Percentiles rank a stretch among this genome's conserved stretches.
phyloP scores from a whole-genome alignment of 2,888 invertebrate genomes.

The Catocala fraxini region DNA sequence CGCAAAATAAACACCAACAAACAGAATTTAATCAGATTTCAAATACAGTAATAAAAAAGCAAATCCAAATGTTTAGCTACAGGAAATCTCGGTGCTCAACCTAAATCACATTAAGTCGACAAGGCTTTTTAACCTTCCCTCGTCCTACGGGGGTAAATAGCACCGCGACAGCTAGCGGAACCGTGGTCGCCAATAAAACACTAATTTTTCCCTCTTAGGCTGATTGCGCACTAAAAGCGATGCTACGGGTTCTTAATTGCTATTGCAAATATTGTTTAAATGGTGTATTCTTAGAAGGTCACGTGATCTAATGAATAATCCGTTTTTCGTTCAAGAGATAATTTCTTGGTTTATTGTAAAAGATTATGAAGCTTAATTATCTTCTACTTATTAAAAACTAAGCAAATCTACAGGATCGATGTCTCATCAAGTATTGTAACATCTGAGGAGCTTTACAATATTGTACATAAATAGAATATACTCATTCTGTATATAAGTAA shows the following conservation, averaged over 20 bases:
- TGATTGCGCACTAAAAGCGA: slow-evolving; percentile 28
- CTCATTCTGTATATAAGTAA: too few relatives aligned
- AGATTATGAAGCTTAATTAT: too few relatives aligned
- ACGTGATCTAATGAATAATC: too few relatives aligned
- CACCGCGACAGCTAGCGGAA: slow-evolving; percentile 63
- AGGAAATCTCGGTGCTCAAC: slow-evolving; percentile 61
- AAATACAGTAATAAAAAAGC: slow-evolving; percentile 37
- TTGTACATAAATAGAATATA: too few relatives aligned
- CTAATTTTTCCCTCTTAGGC: slow-evolving; percentile 69
- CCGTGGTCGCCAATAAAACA: slow-evolving; percentile 77
- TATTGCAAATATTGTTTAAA: too few relatives aligned
- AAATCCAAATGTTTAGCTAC: slow-evolving; percentile 50
- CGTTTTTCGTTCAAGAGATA: too few relatives aligned
- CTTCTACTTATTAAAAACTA: too few relatives aligned
- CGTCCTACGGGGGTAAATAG: slow-evolving; percentile 64
- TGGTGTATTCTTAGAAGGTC: too few relatives aligned
- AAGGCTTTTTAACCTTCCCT: slow-evolving; percentile 64
- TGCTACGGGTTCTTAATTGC: neutral
- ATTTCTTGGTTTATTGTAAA: too few relatives aligned
- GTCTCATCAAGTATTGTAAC: too few relatives aligned
- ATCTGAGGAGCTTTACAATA: too few relatives aligned
- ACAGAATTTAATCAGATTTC: slow-evolving; percentile 23
- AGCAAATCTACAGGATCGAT: too few relatives aligned
- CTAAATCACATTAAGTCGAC: slow-evolving; percentile 68
- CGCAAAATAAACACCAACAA: slow-evolving; percentile 20